Evolutionary conservation across 2,888 invertebrate genomes (phyloP), one percentile per base, ranked within the genome.

Genomic region (Zaprionus bogoriensis): DNA sequence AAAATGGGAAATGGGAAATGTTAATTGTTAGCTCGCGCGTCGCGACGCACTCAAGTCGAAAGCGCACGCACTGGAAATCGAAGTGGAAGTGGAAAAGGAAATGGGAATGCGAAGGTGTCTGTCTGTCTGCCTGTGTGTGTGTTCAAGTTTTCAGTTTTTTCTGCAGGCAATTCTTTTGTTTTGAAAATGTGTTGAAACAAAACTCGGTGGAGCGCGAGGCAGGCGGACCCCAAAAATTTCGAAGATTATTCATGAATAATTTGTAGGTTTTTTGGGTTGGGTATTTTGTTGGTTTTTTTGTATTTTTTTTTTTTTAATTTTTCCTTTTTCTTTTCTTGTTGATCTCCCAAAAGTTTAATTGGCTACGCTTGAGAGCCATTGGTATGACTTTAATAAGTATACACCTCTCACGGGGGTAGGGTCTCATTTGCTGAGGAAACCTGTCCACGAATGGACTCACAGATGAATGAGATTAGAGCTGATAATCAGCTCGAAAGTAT

Each of bases 1-100:
- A 85, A 87, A 88, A 87, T 87, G 78, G 76, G 76, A 87, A 88
- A 87, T 87, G 78, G 76, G 76, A 87, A 87, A 82, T 84, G 71
- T 88, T 88, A 88, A 88, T 88, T 82, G 77, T 72, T 60, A 71
- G 58, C 71, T 71, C 52, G 74, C 69, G 65, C 6, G 27, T 2
- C 10, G 27, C 32, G 32, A 85, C 77, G 80, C 83, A 82, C 83
- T 83, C 85, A 84, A 74, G 67, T 84, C 64, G 82, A 83, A 84
- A 84, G 67, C 68, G 76, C 81, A 64, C 67, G 57, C 67, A 67
- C 62, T 75, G 66, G 66, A 73, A 77, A 77, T 77, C 66, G 67
- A 74, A 70, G 66, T 64, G 75, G 64, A 69, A 62, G 42, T 62
- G 57, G 50, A 23, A 46, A 55, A 28, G 39, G 17, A 57, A 65